Conservation (phyloP, 2,797 vertebrate species). For the Tadarida brasiliensis region DNA sequence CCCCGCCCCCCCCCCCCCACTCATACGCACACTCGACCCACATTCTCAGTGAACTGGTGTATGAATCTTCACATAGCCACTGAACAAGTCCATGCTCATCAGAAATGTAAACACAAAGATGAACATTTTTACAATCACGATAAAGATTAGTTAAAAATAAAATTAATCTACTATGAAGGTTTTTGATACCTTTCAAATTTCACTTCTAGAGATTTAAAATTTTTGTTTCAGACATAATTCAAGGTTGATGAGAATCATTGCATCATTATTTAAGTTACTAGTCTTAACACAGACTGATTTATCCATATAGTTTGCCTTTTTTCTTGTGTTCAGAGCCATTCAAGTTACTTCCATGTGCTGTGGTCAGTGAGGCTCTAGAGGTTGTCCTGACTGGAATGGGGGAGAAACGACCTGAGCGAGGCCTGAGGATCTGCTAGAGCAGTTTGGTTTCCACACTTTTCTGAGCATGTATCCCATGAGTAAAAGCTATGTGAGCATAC, state of each 20-base stretch:
- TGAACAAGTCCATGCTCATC: not conserved
- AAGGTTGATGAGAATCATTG: not conserved
- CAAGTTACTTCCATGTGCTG: not conserved
- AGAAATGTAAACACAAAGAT: conserved; percentile 3
- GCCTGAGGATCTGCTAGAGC: not conserved
- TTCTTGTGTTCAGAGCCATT: not conserved
- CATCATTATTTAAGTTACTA: not conserved
- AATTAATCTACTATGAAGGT: not conserved
- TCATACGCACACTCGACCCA: not conserved
- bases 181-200: conserved; percentile 1
- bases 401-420: not conserved
- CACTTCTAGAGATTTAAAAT: not conserved
- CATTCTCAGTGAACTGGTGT: not conserved
- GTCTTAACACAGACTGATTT: not conserved
- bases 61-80: not conserved
- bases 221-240: conserved; percentile 6
- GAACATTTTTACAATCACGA: not conserved
- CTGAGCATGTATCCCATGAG: not conserved
- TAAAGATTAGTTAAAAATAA: conserved; percentile 42
- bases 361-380: not conserved
- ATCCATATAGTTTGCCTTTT: not conserved
- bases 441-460: not conserved
- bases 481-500: not conserved
- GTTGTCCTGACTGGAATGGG: not conserved
- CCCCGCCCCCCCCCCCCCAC: not conserved